Percentiles rank a stretch among this genome's conserved stretches.
These are phyloP conservation scores for Monochamus alternatus DNA, from an alignment of 2,888 invertebrate species.

Conservation along the genomic window DNA sequence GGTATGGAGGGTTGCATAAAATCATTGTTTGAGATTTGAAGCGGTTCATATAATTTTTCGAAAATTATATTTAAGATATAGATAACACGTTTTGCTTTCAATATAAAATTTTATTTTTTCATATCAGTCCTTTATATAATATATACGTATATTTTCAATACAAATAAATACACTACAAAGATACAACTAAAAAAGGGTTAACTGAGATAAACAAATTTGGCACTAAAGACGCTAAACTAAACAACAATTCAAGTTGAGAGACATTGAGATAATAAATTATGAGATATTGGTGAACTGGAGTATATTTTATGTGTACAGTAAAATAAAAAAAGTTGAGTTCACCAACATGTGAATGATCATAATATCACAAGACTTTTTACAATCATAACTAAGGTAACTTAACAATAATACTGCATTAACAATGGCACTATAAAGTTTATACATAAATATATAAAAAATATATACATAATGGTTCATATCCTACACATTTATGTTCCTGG, in stretches of 20 bases:
- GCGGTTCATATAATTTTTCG: no score
- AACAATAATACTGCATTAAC: constrained; percentile 34
- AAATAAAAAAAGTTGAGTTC: background rate
- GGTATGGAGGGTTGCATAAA: no score
- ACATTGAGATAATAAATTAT: background rate
- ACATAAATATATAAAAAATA: constrained; percentile 28
- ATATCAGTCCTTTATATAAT: constrained; percentile 20
- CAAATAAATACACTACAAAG: constrained; percentile 29
- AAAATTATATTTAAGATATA: no score
- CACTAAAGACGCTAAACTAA: background rate
- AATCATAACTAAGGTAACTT: constrained; percentile 10
- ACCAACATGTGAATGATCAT: background rate
- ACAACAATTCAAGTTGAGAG: background rate
- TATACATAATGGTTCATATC: constrained; percentile 15
- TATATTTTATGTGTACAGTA: background rate
- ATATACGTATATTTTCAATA: constrained; percentile 25
- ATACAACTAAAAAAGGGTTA: background rate
- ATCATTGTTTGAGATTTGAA: no score
- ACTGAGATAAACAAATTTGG: background rate
- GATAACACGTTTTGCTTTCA: background rate
- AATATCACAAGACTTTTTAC: constrained; percentile 29
- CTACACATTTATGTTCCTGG: background rate
- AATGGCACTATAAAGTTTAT: constrained; percentile 24
- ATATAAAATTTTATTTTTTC: constrained; percentile 25
- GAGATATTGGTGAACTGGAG: no score